These are phyloP conservation scores for Caerostris extrusa DNA, from an alignment of 1,140 invertebrate species.

Conservation along the genomic window DNA sequence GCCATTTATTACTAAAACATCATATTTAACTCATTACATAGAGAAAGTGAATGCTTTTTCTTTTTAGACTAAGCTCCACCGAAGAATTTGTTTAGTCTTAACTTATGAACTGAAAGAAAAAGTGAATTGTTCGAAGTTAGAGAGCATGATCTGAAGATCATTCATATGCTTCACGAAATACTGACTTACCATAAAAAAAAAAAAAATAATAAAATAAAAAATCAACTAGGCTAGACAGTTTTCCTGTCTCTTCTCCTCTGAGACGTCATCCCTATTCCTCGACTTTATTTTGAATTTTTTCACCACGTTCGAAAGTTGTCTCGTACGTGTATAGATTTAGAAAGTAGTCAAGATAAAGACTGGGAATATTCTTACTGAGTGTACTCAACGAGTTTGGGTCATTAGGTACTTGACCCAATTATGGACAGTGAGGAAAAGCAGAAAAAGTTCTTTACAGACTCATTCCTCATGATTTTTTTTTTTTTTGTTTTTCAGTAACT, in stretches of 20 bases:
- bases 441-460: neutral
- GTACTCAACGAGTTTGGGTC: slow-evolving; percentile 5
- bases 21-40: no score
- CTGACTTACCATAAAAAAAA: neutral
- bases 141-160: neutral
- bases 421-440: neutral
- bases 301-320: slow-evolving; percentile 5
- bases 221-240: neutral
- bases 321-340: slow-evolving; percentile 4
- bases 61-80: no score
- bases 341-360: slow-evolving; percentile 2
- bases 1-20: no score
- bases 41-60: no score
- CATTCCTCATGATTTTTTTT: neutral
- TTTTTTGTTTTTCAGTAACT: neutral
- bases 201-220: neutral
- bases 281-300: neutral
- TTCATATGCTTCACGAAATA: neutral
- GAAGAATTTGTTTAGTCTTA: no score
- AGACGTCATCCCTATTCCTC: neutral
- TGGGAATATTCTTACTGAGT: slow-evolving; percentile 1
- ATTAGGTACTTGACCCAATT: slow-evolving; percentile 55
- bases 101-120: no score
- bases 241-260: neutral
- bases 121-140: no score